Percentiles rank a stretch among this genome's conserved stretches.
phyloP scores from a whole-genome alignment of 2,888 invertebrate species.

The Eumerus sabulonum region DNA sequence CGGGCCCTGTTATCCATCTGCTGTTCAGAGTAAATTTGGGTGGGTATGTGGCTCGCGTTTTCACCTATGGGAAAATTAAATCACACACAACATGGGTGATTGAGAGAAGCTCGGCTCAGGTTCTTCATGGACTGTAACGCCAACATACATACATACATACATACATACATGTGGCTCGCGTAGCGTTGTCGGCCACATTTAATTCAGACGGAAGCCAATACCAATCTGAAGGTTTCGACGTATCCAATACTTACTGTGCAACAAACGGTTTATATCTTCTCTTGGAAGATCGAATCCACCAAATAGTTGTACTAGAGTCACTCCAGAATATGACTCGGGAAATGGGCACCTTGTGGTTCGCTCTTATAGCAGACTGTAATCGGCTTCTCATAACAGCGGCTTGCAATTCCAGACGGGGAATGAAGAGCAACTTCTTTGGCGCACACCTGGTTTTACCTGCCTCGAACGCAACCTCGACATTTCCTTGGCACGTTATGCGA shows the following conservation, averaged over 20 bases:
- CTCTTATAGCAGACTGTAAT: slow-evolving; percentile 4
- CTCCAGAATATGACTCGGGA: background rate
- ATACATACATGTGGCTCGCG: no score
- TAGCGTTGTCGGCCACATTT: no score
- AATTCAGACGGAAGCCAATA: no score
- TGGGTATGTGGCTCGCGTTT: no score
- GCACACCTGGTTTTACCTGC: slow-evolving; percentile 46
- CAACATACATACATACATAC: no score
- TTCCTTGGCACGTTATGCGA: slow-evolving; percentile 13
- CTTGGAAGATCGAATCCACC: slow-evolving; percentile 44
- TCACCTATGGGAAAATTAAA: no score
- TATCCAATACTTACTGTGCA: slow-evolving; percentile 16
- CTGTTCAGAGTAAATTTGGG: no score
- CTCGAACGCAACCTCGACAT: slow-evolving; percentile 51
- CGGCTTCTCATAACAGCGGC: slow-evolving; percentile 19
- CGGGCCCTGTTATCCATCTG: no score
- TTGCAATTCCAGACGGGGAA: slow-evolving; percentile 15
- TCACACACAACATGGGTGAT: no score
- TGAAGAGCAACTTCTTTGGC: background rate
- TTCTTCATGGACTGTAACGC: no score
- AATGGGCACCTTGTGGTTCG: background rate
- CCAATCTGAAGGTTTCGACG: no score
- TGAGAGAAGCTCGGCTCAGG: no score
- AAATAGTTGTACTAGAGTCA: slow-evolving; percentile 6
- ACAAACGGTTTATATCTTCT: slow-evolving; percentile 43